Conservation (phyloP, 2,888 invertebrate genomes). For the Callimorpha dominula region DNA sequence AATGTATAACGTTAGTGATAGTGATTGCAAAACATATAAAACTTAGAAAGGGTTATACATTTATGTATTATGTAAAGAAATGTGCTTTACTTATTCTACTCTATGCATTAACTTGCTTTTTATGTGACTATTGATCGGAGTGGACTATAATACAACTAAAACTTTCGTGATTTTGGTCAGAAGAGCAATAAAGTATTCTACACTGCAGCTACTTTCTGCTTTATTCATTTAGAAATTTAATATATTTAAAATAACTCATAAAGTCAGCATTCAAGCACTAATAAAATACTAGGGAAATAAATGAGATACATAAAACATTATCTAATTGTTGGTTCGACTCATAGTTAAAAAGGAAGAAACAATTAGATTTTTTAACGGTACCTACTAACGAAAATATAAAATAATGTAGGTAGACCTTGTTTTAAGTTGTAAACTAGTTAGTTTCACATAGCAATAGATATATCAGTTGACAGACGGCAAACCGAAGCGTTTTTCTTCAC, state of each 20-base stretch:
- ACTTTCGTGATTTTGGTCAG: constrained; percentile 52
- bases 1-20: not conserved
- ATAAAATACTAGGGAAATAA: constrained; percentile 16
- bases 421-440: not conserved
- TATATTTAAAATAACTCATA: constrained; percentile 21
- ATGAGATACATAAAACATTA: not conserved
- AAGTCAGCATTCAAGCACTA: constrained; percentile 17
- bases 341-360: not conserved
- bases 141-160: constrained; percentile 57
- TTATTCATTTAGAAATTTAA: constrained; percentile 31
- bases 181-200: constrained; percentile 57
- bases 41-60: not conserved
- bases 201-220: constrained; percentile 29
- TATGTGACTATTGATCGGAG: constrained; percentile 53
- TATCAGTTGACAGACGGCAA: constrained; percentile 29
- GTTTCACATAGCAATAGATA: not conserved
- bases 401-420: not conserved
- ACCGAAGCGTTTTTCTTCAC: constrained; percentile 33
- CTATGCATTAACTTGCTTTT: constrained; percentile 51
- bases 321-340: not conserved
- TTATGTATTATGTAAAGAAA: not conserved
- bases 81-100: constrained; percentile 39
- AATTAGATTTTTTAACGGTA: too few relatives aligned
- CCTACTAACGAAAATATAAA: not conserved
- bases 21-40: constrained; percentile 22